These are phyloP conservation scores for Drosophila carrolli DNA, from an alignment of 1,140 invertebrate genomes.

Conservation along the genomic window DNA sequence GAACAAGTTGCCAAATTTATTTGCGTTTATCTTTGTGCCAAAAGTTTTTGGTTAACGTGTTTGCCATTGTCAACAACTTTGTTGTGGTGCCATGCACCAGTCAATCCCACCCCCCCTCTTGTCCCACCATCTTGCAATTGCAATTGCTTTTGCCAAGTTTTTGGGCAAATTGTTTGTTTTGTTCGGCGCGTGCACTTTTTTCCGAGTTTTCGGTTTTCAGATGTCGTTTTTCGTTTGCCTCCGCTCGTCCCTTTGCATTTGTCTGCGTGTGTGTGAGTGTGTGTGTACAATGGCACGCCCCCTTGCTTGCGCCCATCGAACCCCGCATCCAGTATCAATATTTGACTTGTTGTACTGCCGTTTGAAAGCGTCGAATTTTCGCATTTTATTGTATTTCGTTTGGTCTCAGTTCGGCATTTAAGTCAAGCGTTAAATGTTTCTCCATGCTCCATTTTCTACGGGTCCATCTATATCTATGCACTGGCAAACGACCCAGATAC, in stretches of 20 bases:
- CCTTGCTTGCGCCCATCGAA: slow-evolving; percentile 9
- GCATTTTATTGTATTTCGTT: slow-evolving; percentile 32
- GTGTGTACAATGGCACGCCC: slow-evolving; percentile 35
- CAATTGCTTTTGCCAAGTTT: slow-evolving; percentile 82
- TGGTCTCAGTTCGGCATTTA: slow-evolving; percentile 49
- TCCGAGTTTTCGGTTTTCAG: slow-evolving; percentile 17
- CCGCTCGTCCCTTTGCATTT: slow-evolving; percentile 16
- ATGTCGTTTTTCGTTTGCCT: slow-evolving; percentile 5
- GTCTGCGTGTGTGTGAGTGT: slow-evolving; percentile 19
- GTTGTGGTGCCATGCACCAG: slow-evolving; percentile 69
- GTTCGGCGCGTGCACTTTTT: slow-evolving; percentile 78
- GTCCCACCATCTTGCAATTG: slow-evolving; percentile 59
- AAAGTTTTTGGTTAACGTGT: slow-evolving; percentile 82
- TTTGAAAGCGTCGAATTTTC: slow-evolving; percentile 52
- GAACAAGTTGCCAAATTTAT: slow-evolving; percentile 78
- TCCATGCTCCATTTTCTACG: slow-evolving; percentile 62
- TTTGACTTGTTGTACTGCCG: slow-evolving; percentile 76
- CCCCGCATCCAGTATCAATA: slow-evolving; percentile 55
- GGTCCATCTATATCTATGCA: slow-evolving; percentile 13
- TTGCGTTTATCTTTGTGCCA: slow-evolving; percentile 81
- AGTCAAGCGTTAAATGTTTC: slow-evolving; percentile 75
- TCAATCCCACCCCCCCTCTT: slow-evolving; percentile 19
- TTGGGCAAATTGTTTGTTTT: slow-evolving; percentile 79
- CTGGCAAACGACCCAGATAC: slow-evolving; percentile 6
- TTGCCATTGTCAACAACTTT: slow-evolving; percentile 82